These are phyloP conservation scores for Drosophila micromelanica DNA, from an alignment of 1,140 invertebrate genomes.

Conservation along the genomic window DNA sequence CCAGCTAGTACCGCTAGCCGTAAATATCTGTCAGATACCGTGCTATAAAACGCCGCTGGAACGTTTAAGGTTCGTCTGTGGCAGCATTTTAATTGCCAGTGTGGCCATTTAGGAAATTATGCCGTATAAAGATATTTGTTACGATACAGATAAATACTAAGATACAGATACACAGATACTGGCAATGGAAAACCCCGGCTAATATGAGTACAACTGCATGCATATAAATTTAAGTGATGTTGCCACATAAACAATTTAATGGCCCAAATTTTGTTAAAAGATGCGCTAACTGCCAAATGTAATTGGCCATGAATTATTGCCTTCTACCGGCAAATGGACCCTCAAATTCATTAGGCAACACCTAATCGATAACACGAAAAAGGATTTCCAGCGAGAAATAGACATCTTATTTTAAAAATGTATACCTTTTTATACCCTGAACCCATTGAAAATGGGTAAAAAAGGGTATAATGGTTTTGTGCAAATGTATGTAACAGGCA, in stretches of 20 bases:
- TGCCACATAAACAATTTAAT: conserved; percentile 71
- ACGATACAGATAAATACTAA: neutral
- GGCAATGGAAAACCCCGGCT: neutral
- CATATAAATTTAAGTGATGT: conserved; percentile 53
- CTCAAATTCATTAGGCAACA: neutral
- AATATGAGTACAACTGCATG: conserved; percentile 17
- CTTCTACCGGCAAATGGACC: neutral
- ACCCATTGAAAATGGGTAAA: too few species aligned
- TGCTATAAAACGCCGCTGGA: neutral
- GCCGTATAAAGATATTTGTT: conserved; percentile 30
- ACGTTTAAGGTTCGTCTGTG: conserved; percentile 56
- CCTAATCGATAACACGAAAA: conserved; percentile 2
- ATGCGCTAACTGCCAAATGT: conserved; percentile 60
- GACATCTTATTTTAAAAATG: too few species aligned
- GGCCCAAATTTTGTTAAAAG: conserved; percentile 66
- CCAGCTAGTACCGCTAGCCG: neutral
- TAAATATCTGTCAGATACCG: conserved; percentile 31
- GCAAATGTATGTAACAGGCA: too few species aligned
- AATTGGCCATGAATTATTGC: conserved; percentile 38
- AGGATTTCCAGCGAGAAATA: neutral
- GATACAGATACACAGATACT: conserved; percentile 38
- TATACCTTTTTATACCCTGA: too few species aligned
- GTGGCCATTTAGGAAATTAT: conserved; percentile 42
- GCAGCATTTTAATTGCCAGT: conserved; percentile 72
- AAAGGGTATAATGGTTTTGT: too few species aligned